phyloP scores from a whole-genome alignment of 2,797 vertebrate genomes.

The Crenuchus spilurus region DNA sequence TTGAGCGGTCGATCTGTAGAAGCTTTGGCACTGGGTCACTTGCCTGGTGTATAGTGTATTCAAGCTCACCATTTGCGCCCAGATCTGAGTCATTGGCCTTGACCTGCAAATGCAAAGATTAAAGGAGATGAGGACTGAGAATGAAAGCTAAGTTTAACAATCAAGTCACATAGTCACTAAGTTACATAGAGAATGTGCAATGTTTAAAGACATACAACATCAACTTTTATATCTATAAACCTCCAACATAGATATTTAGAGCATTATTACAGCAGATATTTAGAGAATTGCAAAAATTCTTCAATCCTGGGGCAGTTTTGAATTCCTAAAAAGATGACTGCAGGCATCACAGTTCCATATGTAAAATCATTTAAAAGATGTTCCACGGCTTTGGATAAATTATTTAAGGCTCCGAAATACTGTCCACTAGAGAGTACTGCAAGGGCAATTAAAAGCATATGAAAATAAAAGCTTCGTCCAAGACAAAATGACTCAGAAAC shows the following conservation, averaged over 20 bases:
- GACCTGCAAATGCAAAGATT: slow-evolving; percentile 78
- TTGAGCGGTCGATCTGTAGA: slow-evolving; percentile 88
- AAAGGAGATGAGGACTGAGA: not conserved
- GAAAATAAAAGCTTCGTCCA: slow-evolving; percentile 35
- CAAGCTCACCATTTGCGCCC: slow-evolving; percentile 94
- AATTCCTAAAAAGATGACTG: slow-evolving; percentile 2
- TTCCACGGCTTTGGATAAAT: not conserved
- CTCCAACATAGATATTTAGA: not conserved
- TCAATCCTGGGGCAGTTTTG: not conserved
- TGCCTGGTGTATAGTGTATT: slow-evolving; percentile 95
- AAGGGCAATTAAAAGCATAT: not conserved
- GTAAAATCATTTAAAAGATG: slow-evolving; percentile 10
- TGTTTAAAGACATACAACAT: not conserved
- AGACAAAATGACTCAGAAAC: slow-evolving; percentile 31
- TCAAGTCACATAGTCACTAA: too few relatives aligned
- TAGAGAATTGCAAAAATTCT: not conserved
- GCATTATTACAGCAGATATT: not conserved
- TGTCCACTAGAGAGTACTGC: not conserved
- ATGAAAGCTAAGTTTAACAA: not conserved
- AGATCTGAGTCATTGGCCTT: slow-evolving; percentile 97
- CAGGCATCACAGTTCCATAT: not conserved
- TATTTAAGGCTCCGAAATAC: slow-evolving; percentile 15
- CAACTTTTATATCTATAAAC: not conserved
- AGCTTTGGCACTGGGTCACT: slow-evolving; percentile 90
- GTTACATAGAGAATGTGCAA: not conserved